Base-by-base conservation (phyloP, 2,888 invertebrate species). In the Campopleginae sp. region DNA sequence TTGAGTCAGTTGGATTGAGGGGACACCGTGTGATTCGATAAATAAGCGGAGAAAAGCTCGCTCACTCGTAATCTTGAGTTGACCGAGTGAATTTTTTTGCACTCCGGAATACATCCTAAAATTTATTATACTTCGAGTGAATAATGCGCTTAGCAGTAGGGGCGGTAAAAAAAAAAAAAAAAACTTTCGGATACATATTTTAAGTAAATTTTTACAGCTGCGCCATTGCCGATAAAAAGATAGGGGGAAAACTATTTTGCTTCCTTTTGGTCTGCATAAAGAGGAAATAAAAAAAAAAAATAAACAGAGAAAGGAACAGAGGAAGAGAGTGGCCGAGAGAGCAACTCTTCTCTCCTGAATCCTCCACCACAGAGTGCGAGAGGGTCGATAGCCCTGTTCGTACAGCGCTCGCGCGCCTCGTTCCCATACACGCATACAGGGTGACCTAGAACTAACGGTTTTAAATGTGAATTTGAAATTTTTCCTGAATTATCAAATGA, bases 371-470 rank as follows among this genome's bases (percentile, higher is more conserved):
- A 82, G 84, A 82, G 86, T 87, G 86, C 86, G 87, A 90, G 88
- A 92, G 91, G 92, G 91, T 92, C 91, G 91, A 92, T 92, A 92
- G 89, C 91, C 91, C 88, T 90, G 90, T 80, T 88, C 88, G 89
- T 86, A 91, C 88, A 80, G 91, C 92, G 91, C 91, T 89, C 91
- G 91, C 91, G 92, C 90, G 88, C 87, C 79, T 72, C 81, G 71
- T 66, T 78, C 74, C 58, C 19, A 54, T 68, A 61, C 38, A 61
- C 44, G 58, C 6, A 27, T 58, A 58, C 27, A 58, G 27, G 58
- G 58, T 58, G 58, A 58, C 58, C 58, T 58, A 27, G 27, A 58
- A 58, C 17, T 27, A 5, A 27, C 27, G 5, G 3, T 58, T 27
- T 27, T 6, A 27, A 58, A 27, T 5, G 58, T 27, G 14, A 58